Conservation (phyloP, 2,888 invertebrate species). For the Tiliacea aurago region DNA sequence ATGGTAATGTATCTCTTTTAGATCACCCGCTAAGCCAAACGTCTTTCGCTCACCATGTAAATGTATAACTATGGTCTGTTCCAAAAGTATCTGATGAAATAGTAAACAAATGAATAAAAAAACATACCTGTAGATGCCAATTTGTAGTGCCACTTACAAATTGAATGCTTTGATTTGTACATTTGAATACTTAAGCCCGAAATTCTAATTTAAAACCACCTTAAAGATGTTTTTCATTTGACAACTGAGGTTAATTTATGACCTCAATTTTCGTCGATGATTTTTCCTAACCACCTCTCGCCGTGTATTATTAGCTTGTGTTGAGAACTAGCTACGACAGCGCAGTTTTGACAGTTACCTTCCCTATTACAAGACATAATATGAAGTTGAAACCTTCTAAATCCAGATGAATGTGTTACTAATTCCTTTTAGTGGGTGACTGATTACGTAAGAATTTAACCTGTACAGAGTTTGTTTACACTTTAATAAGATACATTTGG, state of each 20-base stretch:
- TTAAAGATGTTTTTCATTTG: not conserved
- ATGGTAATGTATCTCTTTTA: not conserved
- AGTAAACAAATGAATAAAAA: not conserved
- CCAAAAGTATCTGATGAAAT: not conserved
- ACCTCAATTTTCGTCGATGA: not conserved
- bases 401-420: not conserved
- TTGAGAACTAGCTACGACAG: no score
- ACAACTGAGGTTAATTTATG: not conserved
- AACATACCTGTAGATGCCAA: not conserved
- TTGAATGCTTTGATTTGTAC: not conserved
- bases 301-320: no score
- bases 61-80: not conserved
- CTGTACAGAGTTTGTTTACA: not conserved
- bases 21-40: constrained; percentile 2
- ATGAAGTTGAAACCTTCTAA: not conserved
- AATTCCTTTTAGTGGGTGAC: not conserved
- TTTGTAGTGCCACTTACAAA: not conserved
- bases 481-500: not conserved
- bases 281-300: no score
- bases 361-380: no score
- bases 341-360: no score
- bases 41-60: constrained; percentile 25
- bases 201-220: not conserved
- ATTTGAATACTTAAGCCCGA: not conserved
- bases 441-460: no score